phyloP scores from a whole-genome alignment of 2,888 invertebrate genomes.

The Eristalis pertinax region DNA sequence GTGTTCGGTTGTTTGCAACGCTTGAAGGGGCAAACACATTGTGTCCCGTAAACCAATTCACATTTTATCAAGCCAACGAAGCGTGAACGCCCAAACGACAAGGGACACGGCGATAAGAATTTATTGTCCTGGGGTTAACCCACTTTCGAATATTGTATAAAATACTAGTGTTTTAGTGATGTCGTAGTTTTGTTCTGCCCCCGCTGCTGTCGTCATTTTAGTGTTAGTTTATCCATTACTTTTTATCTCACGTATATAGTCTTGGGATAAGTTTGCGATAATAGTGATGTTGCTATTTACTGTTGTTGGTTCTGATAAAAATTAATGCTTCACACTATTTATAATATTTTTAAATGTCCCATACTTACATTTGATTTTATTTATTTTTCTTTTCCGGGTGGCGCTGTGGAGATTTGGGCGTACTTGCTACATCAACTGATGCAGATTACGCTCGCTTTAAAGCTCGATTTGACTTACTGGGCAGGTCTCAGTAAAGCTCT shows the following conservation, averaged over 20 bases:
- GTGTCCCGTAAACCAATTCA: constrained; percentile 69
- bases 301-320: neutral
- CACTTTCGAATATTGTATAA: constrained; percentile 58
- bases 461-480: too few species aligned
- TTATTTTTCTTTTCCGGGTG: too few species aligned
- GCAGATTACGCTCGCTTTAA: too few species aligned
- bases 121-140: constrained; percentile 74
- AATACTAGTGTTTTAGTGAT: constrained; percentile 12
- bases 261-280: constrained; percentile 22
- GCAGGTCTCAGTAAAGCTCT: too few species aligned
- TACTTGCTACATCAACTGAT: too few species aligned
- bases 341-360: too few species aligned
- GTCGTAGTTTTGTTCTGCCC: neutral
- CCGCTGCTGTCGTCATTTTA: neutral
- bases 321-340: neutral
- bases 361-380: too few species aligned
- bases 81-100: constrained; percentile 75
- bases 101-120: constrained; percentile 76
- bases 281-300: constrained; percentile 15
- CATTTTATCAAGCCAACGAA: constrained; percentile 75
- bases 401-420: too few species aligned
- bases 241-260: constrained; percentile 48
- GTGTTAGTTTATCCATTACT: constrained; percentile 48
- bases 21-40: constrained; percentile 64
- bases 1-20: constrained; percentile 56